Evolutionary conservation across 2,888 invertebrate genomes (phyloP), one percentile per base, ranked within the genome.

Genomic region (Watsonalla binaria): DNA sequence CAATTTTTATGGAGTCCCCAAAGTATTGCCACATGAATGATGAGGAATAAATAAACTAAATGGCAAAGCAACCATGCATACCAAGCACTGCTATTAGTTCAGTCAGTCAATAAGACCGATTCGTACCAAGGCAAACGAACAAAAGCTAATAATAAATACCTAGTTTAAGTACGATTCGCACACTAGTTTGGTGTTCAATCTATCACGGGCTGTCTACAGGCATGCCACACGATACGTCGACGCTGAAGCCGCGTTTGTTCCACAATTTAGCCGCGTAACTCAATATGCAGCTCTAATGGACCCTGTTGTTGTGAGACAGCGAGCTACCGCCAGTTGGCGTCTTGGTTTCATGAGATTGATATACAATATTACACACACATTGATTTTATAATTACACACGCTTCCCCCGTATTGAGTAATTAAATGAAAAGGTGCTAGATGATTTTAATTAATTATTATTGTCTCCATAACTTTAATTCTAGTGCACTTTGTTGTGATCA

Each of bases 231-330:
- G 83, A 87, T 86, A 82, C 73, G 67, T 66, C 65, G 64, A 59
- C 64, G 66, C 74, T 73, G 70, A 78, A 78, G 77, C 73, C 72
- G 74, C 81, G 78, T 77, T 49, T 83, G 86, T 82, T 86, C 84
- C 80, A 86, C 84, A 80, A 85, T 87, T 88, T 85, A 82, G 77
- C 79, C 80, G 66, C 76, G 89, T 76, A 87, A 90, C 62, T 62
- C 61, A 72, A 88, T 59, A 80, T 78, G 64, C 52, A 47, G 61
- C 73, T 68, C 79, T 87, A 86, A 89, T 88, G 86, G 87, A 78
- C 66, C 70, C 67, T 59, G 69, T 65, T 66, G 72, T 66, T 65
- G 59, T 58, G 59, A 64, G 65, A 71, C 66, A 65, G 59, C 57
- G 59, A 64, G 65, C 64, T 55, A 70, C 64, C 62, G 57, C 59